These are phyloP conservation scores for Platerodrilus igneus DNA, from an alignment of 2,888 invertebrate species.

Conservation along the genomic window DNA sequence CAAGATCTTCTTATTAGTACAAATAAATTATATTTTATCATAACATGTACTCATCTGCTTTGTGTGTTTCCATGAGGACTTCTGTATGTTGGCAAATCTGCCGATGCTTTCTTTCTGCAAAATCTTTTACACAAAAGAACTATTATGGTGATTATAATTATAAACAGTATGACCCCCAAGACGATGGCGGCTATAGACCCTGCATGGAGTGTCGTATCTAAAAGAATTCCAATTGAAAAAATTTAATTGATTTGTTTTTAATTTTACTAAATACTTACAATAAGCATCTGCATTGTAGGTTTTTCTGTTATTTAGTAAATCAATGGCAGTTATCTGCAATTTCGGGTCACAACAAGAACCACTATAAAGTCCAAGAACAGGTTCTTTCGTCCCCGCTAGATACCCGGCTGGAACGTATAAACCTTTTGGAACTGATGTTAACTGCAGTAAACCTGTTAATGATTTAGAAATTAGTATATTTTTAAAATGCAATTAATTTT, in stretches of 20 bases:
- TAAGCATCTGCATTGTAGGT: constrained; percentile 59
- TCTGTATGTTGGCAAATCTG: constrained; percentile 58
- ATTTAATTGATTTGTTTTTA: not conserved
- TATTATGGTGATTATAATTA: constrained; percentile 58
- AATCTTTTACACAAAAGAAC: constrained; percentile 39
- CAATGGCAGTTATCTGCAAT: constrained; percentile 63
- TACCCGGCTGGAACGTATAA: constrained; percentile 60
- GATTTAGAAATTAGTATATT: too few relatives aligned
- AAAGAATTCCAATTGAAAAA: constrained; percentile 21
- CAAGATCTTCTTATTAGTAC: too few relatives aligned
- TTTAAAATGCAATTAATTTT: constrained; percentile 2
- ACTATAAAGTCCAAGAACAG: constrained; percentile 62
- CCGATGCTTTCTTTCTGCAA: constrained; percentile 26
- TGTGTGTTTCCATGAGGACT: constrained; percentile 24
- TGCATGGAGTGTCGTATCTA: constrained; percentile 38
- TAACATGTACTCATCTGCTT: too few relatives aligned
- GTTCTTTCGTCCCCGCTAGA: constrained; percentile 62
- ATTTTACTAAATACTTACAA: constrained; percentile 30
- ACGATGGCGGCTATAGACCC: constrained; percentile 65
- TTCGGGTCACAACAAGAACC: constrained; percentile 70
- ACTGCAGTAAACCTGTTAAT: constrained; percentile 54
- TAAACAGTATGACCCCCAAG: constrained; percentile 59
- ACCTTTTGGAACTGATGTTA: constrained; percentile 57
- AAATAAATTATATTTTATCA: too few relatives aligned
- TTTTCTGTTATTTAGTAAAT: constrained; percentile 63